Evolutionary conservation across 2,888 invertebrate genomes (phyloP).

Genomic region (Drosophila colorata): DNA sequence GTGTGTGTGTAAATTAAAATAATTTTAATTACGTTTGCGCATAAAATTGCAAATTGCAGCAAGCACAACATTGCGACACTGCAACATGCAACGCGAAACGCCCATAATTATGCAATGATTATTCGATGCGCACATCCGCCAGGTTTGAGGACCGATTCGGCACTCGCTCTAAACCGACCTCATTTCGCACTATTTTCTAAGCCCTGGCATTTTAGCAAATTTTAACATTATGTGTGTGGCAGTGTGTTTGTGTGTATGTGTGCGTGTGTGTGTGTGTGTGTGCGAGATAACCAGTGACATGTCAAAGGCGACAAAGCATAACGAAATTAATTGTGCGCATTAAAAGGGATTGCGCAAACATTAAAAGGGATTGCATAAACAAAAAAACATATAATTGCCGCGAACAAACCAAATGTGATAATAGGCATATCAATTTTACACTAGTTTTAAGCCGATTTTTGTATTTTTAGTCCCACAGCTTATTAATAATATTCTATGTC

Average conservation of each 20-base stretch:
- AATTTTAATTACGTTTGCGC: slow-evolving; percentile 75
- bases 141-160: slow-evolving; percentile 8
- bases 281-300: slow-evolving; percentile 38
- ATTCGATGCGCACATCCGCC: slow-evolving; percentile 31
- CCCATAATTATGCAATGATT: slow-evolving; percentile 76
- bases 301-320: slow-evolving; percentile 77
- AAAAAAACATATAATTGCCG: slow-evolving; percentile 45
- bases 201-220: slow-evolving; percentile 69
- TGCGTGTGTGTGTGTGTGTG: slow-evolving; percentile 10
- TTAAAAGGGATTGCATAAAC: slow-evolving; percentile 68
- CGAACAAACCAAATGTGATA: slow-evolving; percentile 65
- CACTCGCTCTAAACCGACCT: slow-evolving; percentile 18
- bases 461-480: background rate
- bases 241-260: slow-evolving; percentile 14
- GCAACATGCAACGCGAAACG: slow-evolving; percentile 38
- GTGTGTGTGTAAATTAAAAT: slow-evolving; percentile 69
- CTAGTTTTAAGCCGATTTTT: slow-evolving; percentile 37
- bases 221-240: slow-evolving; percentile 40
- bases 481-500: slow-evolving; percentile 1
- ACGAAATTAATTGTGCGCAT: slow-evolving; percentile 79
- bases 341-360: slow-evolving; percentile 73
- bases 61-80: slow-evolving; percentile 21
- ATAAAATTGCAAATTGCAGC: slow-evolving; percentile 59
- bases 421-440: slow-evolving; percentile 66
- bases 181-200: slow-evolving; percentile 61